Evolutionary conservation across 2,888 invertebrate species (phyloP), one percentile per base, ranked within the genome.

Genomic region (Erpobdella octoculata): DNA sequence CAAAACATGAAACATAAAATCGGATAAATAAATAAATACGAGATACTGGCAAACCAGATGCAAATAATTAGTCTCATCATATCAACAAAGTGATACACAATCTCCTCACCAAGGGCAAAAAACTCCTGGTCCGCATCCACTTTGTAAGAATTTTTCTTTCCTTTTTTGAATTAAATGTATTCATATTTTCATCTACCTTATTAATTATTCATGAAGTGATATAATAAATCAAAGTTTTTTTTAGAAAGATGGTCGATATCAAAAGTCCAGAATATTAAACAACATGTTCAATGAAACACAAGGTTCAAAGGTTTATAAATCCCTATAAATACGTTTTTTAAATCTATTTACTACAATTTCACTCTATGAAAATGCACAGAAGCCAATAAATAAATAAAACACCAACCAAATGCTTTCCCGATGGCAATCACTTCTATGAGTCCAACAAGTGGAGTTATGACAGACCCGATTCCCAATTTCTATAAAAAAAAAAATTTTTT

Each of bases 41-140:
- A 18, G 9, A 12, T 41, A 18, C 41, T 41, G 9, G 41, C 53
- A 53, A n/a, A 18, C n/a, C 4, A 53, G 21, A 25, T 4, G 8
- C 28, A 6, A 48, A 48, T 48, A 3, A 48, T 21, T 48, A 6
- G 3, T 48, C 3, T 6, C 25, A 6, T 6, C 12, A 48, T 48
- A n/a, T n/a, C n/a, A n/a, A n/a, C n/a, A n/a, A n/a, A n/a, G n/a
- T n/a, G n/a, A n/a, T n/a, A n/a, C n/a, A n/a, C n/a, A n/a, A n/a
- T n/a, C 18, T 5, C 25, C 78, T 77, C 76, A 79, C 85, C 85
- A 70, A 93, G 86, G 0, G 92, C 90, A 76, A 92, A 82, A 89
- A 94, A 91, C 86, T 95, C 94, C 84, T 94, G 94, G 6, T 91
- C 90, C 0, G 93, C 91, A 83, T 92, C 90, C 73, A 94, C 87